Conservation (phyloP, 2,888 invertebrate species). For the Lamellibrachia satsuma region DNA sequence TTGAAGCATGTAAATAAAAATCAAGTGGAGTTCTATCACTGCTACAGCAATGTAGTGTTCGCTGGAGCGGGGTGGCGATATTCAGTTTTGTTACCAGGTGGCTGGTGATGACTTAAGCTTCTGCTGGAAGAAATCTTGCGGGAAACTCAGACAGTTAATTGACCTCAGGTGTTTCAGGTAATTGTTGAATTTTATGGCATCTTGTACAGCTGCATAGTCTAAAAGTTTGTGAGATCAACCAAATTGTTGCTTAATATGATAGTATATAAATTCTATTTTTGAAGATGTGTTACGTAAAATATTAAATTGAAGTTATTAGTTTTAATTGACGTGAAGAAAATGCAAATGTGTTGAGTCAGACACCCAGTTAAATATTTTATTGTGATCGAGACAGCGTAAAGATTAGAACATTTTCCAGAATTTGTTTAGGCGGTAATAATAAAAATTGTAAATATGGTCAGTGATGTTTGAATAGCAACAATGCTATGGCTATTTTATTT, state of each 20-base stretch:
- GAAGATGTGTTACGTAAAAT: background rate
- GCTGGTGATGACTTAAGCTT: background rate
- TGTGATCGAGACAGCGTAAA: background rate
- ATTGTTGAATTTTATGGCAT: background rate
- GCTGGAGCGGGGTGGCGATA: background rate
- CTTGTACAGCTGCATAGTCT: background rate
- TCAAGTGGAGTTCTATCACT: background rate
- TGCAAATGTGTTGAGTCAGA: background rate
- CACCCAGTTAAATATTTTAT: background rate
- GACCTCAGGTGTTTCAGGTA: background rate
- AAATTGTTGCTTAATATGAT: background rate
- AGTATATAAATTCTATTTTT: background rate
- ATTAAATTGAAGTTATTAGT: too few species aligned
- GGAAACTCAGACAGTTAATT: background rate
- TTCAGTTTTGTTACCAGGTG: background rate
- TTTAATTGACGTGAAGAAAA: too few species aligned
- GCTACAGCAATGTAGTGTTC: background rate
- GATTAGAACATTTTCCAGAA: background rate
- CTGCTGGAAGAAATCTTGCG: background rate
- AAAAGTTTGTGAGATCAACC: background rate
- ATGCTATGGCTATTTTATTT: background rate
- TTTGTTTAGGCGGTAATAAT: background rate
- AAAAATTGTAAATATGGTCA: background rate
- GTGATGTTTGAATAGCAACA: background rate
- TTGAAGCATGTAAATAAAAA: background rate